These are phyloP conservation scores for Drosophila vallismaia DNA, from an alignment of 2,888 invertebrate genomes.

Conservation along the genomic window DNA sequence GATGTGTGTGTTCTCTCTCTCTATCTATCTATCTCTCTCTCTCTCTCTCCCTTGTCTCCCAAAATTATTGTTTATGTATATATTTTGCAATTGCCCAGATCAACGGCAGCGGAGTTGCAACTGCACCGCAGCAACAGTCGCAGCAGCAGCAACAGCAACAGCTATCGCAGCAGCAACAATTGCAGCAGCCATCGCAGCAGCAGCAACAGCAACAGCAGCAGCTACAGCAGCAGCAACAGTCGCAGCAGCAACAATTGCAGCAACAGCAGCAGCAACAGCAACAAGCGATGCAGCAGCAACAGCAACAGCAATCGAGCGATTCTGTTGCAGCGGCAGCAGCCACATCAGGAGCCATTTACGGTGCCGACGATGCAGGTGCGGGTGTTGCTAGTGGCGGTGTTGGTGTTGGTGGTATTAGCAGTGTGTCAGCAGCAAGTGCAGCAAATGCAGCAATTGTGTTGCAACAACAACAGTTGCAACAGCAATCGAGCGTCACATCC, in stretches of 20 bases:
- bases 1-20: conserved; percentile 35
- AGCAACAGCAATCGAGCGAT: conserved; percentile 11
- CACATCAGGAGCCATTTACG: conserved; percentile 55
- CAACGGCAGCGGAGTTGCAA: conserved; percentile 69
- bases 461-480: conserved; percentile 40
- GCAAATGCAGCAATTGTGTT: conserved; percentile 36
- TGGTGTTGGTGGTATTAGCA: conserved; percentile 57
- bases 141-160: conserved; percentile 17
- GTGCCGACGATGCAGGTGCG: conserved; percentile 78
- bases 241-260: conserved; percentile 32
- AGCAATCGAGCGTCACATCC: conserved; percentile 28
- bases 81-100: conserved; percentile 77
- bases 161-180: conserved; percentile 28
- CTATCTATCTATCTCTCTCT: conserved; percentile 50
- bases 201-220: conserved; percentile 49
- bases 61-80: conserved; percentile 72
- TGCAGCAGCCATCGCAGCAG: conserved; percentile 27
- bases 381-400: conserved; percentile 42
- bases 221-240: conserved; percentile 35
- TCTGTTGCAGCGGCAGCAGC: conserved; percentile 17
- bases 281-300: conserved; percentile 23
- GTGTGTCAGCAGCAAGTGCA: conserved; percentile 32
- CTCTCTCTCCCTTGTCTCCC: conserved; percentile 59
- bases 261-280: conserved; percentile 11
- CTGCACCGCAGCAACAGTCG: conserved; percentile 46